These are phyloP conservation scores for Heliconius himera DNA, from an alignment of 1,140 invertebrate species.

Conservation along the genomic window DNA sequence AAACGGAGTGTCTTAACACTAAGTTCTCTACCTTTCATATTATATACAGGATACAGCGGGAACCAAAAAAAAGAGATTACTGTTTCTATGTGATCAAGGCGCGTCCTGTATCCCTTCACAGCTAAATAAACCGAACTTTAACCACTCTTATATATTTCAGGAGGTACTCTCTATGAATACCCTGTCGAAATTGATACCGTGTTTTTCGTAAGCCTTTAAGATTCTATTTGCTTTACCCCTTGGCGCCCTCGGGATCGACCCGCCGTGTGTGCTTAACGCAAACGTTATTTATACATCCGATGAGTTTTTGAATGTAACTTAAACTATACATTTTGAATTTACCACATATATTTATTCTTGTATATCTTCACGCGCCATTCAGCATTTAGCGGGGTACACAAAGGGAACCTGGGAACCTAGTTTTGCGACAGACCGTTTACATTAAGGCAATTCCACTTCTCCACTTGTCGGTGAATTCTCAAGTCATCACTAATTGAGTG, in stretches of 20 bases:
- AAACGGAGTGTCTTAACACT: too few relatives aligned
- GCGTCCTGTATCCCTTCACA: not conserved
- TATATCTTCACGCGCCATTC: too few relatives aligned
- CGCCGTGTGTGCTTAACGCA: slow-evolving; percentile 15
- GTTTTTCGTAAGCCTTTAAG: slow-evolving; percentile 33
- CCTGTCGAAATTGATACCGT: slow-evolving; percentile 30
- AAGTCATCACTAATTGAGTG: too few relatives aligned
- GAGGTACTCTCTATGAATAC: slow-evolving; percentile 8
- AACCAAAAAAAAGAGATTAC: not conserved
- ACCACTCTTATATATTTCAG: slow-evolving; percentile 16
- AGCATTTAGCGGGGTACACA: too few relatives aligned
- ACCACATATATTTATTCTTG: not conserved
- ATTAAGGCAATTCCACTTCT: too few relatives aligned
- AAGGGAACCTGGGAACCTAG: too few relatives aligned
- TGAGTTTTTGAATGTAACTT: slow-evolving; percentile 9
- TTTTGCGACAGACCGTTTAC: too few relatives aligned
- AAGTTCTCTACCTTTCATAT: too few relatives aligned
- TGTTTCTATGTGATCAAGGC: slow-evolving; percentile 19
- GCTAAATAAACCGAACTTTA: not conserved
- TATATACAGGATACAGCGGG: too few relatives aligned
- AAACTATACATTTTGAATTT: not conserved
- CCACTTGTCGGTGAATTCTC: too few relatives aligned
- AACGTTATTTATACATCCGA: slow-evolving; percentile 25
- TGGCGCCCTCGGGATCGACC: slow-evolving; percentile 30
- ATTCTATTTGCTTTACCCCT: slow-evolving; percentile 35